Evolutionary conservation across 2,797 vertebrate species (phyloP).

Genomic region (Anolis apletophallus): DNA sequence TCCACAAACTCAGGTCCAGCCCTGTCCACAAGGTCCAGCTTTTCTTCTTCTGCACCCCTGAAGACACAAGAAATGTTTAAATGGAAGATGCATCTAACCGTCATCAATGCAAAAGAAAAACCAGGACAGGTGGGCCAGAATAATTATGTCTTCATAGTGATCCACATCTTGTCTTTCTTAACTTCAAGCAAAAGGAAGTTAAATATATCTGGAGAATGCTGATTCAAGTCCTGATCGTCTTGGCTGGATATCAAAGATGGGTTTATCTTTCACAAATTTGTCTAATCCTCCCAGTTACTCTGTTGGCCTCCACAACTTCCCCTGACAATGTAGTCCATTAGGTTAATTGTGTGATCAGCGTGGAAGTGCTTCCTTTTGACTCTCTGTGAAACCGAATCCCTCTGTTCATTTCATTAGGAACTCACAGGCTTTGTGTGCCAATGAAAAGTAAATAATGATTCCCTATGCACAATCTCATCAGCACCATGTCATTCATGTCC

Average conservation of each 20-base stretch:
- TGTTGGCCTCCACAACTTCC: neutral
- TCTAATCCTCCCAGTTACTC: slow-evolving; percentile 7
- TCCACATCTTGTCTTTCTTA: neutral
- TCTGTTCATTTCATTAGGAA: neutral
- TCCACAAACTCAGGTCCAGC: too few relatives aligned
- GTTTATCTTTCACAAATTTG: neutral
- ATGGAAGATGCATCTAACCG: neutral
- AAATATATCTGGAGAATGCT: neutral
- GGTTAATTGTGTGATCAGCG: slow-evolving; percentile 12
- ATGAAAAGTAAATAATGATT: slow-evolving; percentile 1
- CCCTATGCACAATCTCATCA: neutral
- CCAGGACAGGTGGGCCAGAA: neutral
- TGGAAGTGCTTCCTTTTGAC: neutral
- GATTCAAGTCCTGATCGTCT: neutral
- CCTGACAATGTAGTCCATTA: slow-evolving; percentile 18
- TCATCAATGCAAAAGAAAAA: neutral
- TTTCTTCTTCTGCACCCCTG: too few relatives aligned
- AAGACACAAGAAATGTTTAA: neutral
- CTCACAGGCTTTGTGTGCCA: neutral
- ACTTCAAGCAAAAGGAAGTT: neutral
- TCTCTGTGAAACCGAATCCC: neutral
- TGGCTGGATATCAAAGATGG: slow-evolving; percentile 16
- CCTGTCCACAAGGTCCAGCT: too few relatives aligned
- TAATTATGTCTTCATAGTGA: neutral
- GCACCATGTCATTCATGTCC: neutral